These are phyloP conservation scores for Heliconius himera DNA, from an alignment of 1,140 invertebrate genomes.

Conservation along the genomic window DNA sequence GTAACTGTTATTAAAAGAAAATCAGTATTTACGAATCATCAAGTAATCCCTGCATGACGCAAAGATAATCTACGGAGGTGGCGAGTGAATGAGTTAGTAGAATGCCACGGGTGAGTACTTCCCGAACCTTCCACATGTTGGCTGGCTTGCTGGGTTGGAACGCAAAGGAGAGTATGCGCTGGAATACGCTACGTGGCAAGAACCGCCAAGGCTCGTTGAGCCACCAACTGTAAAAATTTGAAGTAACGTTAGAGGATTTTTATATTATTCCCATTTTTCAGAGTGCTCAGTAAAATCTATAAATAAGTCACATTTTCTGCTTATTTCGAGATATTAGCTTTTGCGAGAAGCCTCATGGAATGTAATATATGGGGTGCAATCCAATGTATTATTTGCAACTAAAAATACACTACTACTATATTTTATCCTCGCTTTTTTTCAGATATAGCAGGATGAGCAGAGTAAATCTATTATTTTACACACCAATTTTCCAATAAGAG, in stretches of 20 bases:
- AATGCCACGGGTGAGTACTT: slow-evolving; percentile 66
- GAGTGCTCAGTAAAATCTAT: neutral
- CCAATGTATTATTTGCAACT: no score
- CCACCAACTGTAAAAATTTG: slow-evolving; percentile 57
- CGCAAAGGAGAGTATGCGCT: slow-evolving; percentile 44
- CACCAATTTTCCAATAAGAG: no score
- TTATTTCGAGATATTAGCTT: no score
- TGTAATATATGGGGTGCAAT: no score
- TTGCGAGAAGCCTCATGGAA: no score
- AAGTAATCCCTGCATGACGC: slow-evolving; percentile 74
- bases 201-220: slow-evolving; percentile 59
- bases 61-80: slow-evolving; percentile 75
- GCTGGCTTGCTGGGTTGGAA: slow-evolving; percentile 38
- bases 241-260: neutral
- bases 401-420: no score
- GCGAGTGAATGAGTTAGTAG: slow-evolving; percentile 73
- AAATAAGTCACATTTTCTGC: no score
- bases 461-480: no score
- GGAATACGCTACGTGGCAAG: slow-evolving; percentile 50
- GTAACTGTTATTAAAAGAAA: neutral
- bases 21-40: slow-evolving; percentile 52
- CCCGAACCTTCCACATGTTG: slow-evolving; percentile 71
- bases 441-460: no score
- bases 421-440: no score
- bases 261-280: neutral